phyloP scores from a whole-genome alignment of 92 coral and sea anemone species.

The Epizoanthus scotinus region DNA sequence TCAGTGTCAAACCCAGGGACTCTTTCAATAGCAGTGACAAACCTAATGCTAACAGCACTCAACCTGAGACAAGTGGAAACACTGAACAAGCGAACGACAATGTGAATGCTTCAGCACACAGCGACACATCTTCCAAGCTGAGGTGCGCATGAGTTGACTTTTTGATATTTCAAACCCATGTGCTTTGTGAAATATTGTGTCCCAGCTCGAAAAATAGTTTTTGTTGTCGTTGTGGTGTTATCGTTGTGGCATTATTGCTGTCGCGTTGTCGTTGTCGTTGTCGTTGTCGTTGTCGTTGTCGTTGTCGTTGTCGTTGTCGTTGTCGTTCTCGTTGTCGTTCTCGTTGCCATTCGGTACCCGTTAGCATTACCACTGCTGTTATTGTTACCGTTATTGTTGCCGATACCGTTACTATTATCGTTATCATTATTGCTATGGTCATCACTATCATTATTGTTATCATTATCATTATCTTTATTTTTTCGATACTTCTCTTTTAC shows the following conservation, averaged over 20 bases:
- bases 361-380: no score
- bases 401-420: background rate
- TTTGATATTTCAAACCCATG: background rate
- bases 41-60: background rate
- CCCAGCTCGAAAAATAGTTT: no score
- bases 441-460: background rate
- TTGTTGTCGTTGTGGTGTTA: background rate
- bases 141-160: background rate
- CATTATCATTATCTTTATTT: background rate
- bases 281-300: background rate
- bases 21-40: constrained; percentile 21
- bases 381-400: background rate
- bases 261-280: background rate
- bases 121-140: background rate
- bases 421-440: background rate
- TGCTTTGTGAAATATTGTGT: no score
- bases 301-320: background rate
- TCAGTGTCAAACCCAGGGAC: constrained; percentile 27
- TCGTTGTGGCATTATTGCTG: background rate
- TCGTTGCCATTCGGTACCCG: no score
- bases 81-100: background rate
- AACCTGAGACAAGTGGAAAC: background rate
- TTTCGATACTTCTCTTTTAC: background rate
- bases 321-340: no score
- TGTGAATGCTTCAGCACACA: background rate